Conservation (phyloP, 2,113 vertebrate species). For the Pomatostomus ruficeps region DNA sequence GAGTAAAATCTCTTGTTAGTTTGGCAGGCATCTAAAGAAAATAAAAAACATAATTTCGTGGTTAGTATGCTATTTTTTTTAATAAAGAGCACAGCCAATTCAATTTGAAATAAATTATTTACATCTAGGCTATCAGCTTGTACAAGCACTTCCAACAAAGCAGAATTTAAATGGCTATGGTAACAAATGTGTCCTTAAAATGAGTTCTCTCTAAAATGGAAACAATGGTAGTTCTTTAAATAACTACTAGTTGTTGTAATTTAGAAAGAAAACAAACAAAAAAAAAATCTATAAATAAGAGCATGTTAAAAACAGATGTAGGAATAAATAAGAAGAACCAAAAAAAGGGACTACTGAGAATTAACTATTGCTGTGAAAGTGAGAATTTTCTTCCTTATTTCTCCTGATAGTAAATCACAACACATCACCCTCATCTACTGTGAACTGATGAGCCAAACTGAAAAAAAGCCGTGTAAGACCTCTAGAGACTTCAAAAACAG, state of each 20-base stretch:
- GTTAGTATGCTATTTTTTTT: neutral
- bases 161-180: neutral
- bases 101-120: slow-evolving; percentile 23
- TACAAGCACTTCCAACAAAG: neutral
- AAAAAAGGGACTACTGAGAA: neutral
- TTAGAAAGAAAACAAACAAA: neutral
- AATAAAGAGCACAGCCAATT: neutral
- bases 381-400: neutral
- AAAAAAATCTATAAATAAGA: neutral
- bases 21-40: neutral
- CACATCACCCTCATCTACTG: neutral
- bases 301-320: neutral
- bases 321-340: neutral
- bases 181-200: neutral
- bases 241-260: neutral
- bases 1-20: neutral
- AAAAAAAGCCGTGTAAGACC: neutral
- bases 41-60: neutral
- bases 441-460: neutral
- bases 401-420: neutral
- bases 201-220: neutral
- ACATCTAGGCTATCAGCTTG: neutral
- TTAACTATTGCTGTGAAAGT: neutral
- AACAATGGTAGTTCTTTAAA: neutral
- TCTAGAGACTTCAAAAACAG: neutral